Conservation (phyloP, 35 echinoderm and acorn worm genomes). For the Stichopus chloronotus region DNA sequence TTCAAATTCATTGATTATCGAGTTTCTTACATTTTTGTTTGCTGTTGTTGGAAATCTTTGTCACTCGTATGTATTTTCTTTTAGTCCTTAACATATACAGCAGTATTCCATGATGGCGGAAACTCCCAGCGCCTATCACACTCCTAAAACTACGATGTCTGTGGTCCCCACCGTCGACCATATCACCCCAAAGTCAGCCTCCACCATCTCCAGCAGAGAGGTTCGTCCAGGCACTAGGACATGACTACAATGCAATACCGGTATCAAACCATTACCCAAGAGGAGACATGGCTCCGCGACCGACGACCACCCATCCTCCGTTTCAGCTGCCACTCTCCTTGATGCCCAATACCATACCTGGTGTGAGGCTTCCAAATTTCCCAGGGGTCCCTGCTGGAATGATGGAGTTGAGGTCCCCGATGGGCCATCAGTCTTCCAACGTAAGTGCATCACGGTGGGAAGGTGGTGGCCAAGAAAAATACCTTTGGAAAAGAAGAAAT, state of each 20-base stretch:
- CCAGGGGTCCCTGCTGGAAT: constrained; percentile 38
- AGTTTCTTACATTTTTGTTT: too few species aligned
- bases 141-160: constrained; percentile 13
- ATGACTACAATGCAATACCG: constrained; percentile 50
- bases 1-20: too few species aligned
- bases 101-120: background rate
- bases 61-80: too few species aligned
- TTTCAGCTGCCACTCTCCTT: constrained; percentile 16
- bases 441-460: background rate
- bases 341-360: constrained; percentile 5
- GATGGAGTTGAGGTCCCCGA: constrained; percentile 56
- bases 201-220: constrained; percentile 46
- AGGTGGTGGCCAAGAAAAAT: background rate
- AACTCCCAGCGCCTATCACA: background rate
- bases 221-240: constrained; percentile 53
- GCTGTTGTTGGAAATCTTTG: too few species aligned
- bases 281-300: constrained; percentile 21
- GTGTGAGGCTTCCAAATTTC: constrained; percentile 13
- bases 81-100: too few species aligned
- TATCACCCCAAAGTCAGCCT: constrained; percentile 28
- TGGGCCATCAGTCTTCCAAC: constrained; percentile 32
- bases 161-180: constrained; percentile 20
- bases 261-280: constrained; percentile 10
- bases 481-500: too few species aligned
- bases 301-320: background rate